phyloP scores from a whole-genome alignment of 2,797 vertebrate species.

The Clangula hyemalis region DNA sequence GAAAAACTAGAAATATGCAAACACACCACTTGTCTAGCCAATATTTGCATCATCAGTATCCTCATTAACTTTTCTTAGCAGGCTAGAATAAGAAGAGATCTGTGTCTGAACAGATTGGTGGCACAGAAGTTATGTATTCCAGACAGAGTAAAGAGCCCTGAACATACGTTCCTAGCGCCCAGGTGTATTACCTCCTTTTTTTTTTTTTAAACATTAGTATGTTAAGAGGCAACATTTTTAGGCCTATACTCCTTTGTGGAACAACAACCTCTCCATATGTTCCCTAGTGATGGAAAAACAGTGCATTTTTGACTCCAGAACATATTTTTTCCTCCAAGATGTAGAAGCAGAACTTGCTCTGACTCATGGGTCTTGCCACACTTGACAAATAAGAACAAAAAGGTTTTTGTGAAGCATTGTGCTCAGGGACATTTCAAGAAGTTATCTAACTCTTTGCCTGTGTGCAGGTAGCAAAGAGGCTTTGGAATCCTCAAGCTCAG shows the following conservation, averaged over 20 bases:
- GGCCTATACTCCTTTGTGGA: background rate
- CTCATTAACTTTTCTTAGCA: background rate
- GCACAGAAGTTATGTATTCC: background rate
- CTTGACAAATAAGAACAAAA: background rate
- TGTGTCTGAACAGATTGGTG: background rate
- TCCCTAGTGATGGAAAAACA: background rate
- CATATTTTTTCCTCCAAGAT: background rate
- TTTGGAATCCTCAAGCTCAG: background rate
- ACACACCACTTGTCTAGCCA: background rate
- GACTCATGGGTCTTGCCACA: background rate
- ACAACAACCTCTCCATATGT: background rate
- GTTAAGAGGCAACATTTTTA: background rate
- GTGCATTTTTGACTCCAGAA: background rate
- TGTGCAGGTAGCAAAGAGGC: background rate
- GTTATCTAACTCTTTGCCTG: background rate
- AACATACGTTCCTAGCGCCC: fast-evolving
- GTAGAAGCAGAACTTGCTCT: background rate
- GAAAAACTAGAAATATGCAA: background rate
- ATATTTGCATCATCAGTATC: background rate
- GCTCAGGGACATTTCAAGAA: background rate
- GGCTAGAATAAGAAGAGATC: background rate
- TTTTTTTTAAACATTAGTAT: background rate
- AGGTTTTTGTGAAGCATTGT: background rate
- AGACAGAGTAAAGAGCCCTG: background rate
- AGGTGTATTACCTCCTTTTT: background rate